Percentiles rank a stretch among this genome's conserved stretches.
These are phyloP conservation scores for Ceratina japonica DNA, from an alignment of 1,140 invertebrate species.

Conservation along the genomic window DNA sequence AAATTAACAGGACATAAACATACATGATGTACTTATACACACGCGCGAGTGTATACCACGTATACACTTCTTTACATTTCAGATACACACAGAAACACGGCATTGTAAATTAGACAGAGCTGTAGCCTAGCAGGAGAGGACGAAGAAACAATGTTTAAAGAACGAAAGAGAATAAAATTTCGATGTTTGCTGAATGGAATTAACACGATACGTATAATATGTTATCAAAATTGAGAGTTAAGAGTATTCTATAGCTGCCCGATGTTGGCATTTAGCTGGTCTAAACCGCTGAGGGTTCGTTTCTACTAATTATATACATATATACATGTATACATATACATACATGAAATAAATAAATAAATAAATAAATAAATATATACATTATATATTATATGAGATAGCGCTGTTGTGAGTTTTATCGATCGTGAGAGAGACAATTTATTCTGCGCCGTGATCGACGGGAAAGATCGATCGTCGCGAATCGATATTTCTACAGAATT, in stretches of 20 bases:
- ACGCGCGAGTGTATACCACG: background rate
- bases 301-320: slow-evolving; percentile 58
- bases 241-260: slow-evolving; percentile 57
- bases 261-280: slow-evolving; percentile 70
- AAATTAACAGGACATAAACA: slow-evolving; percentile 20
- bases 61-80: background rate
- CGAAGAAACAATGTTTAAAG: background rate
- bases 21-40: background rate
- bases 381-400: slow-evolving; percentile 29
- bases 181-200: slow-evolving; percentile 34
- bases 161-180: background rate
- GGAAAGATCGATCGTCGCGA: slow-evolving; percentile 34
- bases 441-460: slow-evolving; percentile 36
- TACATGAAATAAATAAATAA: too few species aligned
- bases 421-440: slow-evolving; percentile 50
- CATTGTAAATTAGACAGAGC: slow-evolving; percentile 58
- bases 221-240: slow-evolving; percentile 53
- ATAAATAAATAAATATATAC: too few species aligned
- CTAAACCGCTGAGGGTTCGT: slow-evolving; percentile 69
- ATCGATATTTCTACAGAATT: slow-evolving; percentile 58
- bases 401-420: slow-evolving; percentile 61
- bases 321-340: too few species aligned
- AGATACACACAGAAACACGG: slow-evolving; percentile 10
- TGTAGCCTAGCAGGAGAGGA: slow-evolving; percentile 38
- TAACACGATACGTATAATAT: slow-evolving; percentile 30